Evolutionary conservation across 2,888 invertebrate genomes (phyloP), one percentile per base, ranked within the genome.

Genomic region (Erpobdella octoculata): DNA sequence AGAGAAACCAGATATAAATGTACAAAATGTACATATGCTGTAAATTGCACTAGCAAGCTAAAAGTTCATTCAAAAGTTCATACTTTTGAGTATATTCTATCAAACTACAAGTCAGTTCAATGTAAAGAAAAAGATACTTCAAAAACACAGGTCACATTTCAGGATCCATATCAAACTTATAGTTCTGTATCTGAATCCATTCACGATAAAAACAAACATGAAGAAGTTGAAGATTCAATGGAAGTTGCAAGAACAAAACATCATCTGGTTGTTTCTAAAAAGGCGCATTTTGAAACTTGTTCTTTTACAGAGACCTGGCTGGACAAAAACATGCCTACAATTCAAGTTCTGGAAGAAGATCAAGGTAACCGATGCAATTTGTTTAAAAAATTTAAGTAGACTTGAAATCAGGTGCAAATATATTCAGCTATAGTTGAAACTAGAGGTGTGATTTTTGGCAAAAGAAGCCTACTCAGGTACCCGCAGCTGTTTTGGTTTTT

Each of bases 211-310:
- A 62, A 62, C 35, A 31, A 33, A n/a, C 62, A 35, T 9, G 62
- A 62, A 35, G 62, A 62, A 35, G 31, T 62, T 28, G 62, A 62
- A 33, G 62, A 62, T 31, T 62, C n/a, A 28, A 62, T 62, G 62
- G 62, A 62, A n/a, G 31, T n/a, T 6, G 33, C 35, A 31, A 31
- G 35, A 9, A 31, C n/a, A 6, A 62, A 62, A 35, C 62, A 62
- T n/a, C 53, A 53, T 21, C 21, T 53, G 8, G 53, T 53, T 6
- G 53, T 28, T n/a, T 12, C 53, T 6, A 53, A 28, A 9, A 53
- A 25, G 53, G n/a, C 53, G 21, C 1, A 6, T n/a, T 53, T 28
- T 53, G 21, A 25, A 28, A 28, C 53, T 25, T 25, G 28, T 53
- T n/a, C 53, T 18, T 53, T 53, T 15, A n/a, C 15, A 1, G 53